Evolutionary conservation across 2,113 vertebrate genomes (phyloP), one percentile per base, ranked within the genome.

Genomic region (Oreamnos americanus): DNA sequence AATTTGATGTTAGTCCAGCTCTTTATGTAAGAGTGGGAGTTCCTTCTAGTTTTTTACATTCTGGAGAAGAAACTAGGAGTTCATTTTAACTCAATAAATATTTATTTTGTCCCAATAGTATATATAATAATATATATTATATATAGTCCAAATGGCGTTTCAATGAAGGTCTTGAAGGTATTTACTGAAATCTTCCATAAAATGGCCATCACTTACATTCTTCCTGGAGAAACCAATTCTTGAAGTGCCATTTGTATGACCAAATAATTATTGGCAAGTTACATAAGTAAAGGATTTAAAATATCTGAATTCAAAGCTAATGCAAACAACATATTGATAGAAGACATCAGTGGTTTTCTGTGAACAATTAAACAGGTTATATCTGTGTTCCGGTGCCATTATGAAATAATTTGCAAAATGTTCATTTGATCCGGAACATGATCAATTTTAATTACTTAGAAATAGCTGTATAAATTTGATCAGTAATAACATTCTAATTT

Each of bases 371-470:
- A 58, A 67, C 36, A 15, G 43, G 21, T 8, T 85, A 30, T 94
- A 26, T 67, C 4, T 92, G 2, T 10, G 8, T 62, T 53, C 4
- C 15, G 5, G 7, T 5, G 0, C 9, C 15, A 96, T 51, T 82
- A 79, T 43, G 14, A 96, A 97, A 57, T 93, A 14, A 90, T 91
- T 89, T 81, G 47, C 55, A 6, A 93, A 67, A 47, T 62, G 28
- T n/a, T 19, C 26, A 39, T 55, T 95, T 91, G 23, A 89, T 82
- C 25, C 3, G 64, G 6, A 51, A 84, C 62, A 28, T 85, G 26
- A 81, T 89, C 55, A 95, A 64, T 93, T 21, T 62, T 93, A 89
- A 93, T 95, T 93, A 91, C 16, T 83, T 74, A 47, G 43, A 96
- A 95, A 96, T 26, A 58, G 16, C 36, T 76, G 45, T 74, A 14